A percentile compares a stretch with the other conserved stretches of the same genome.
phyloP scores from a whole-genome alignment of 1,140 invertebrate species.

The Sycobia sp. region DNA sequence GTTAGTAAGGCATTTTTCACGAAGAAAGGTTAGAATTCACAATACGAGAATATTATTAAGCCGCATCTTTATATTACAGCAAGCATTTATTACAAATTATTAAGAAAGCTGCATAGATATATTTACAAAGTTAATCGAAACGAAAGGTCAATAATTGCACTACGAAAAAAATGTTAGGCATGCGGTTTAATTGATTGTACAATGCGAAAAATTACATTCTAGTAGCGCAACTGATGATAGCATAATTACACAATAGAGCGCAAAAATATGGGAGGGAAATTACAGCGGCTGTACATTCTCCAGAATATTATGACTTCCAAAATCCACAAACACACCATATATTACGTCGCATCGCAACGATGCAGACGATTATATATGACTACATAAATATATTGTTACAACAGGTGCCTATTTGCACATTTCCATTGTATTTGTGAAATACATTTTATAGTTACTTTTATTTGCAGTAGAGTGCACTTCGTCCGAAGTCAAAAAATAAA shows the following conservation, averaged over 20 bases:
- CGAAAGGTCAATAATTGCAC: slow-evolving; percentile 25
- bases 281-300: slow-evolving; percentile 34
- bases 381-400: slow-evolving; percentile 35
- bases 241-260: slow-evolving; percentile 16
- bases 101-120: slow-evolving; percentile 10
- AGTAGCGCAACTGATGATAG: slow-evolving; percentile 21
- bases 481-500: slow-evolving; percentile 8
- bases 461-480: slow-evolving; percentile 9
- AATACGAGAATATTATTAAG: too few species aligned
- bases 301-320: slow-evolving; percentile 40
- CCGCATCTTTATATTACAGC: neutral
- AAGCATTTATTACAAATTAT: neutral
- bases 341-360: neutral
- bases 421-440: slow-evolving; percentile 14
- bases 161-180: neutral
- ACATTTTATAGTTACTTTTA: neutral
- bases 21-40: slow-evolving; percentile 1
- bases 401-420: slow-evolving; percentile 13
- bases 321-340: neutral
- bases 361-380: neutral
- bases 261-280: slow-evolving; percentile 29
- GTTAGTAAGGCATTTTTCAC: slow-evolving; percentile 11
- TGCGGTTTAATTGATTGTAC: neutral
- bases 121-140: slow-evolving; percentile 21
- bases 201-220: neutral